Evolutionary conservation across 1,140 invertebrate genomes (phyloP).

Genomic region (Maconellicoccus hirsutus): DNA sequence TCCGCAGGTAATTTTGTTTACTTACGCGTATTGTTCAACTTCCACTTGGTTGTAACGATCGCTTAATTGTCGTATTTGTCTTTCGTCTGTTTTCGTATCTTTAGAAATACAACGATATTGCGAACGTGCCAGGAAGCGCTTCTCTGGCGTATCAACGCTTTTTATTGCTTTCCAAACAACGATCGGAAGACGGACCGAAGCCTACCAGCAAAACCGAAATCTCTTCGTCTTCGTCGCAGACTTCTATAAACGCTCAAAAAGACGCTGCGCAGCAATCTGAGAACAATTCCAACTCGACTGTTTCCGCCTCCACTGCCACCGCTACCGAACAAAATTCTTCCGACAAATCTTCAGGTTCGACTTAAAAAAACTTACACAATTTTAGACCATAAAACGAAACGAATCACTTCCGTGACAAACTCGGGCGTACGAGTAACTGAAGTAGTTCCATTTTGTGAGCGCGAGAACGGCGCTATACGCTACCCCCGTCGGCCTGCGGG

Average conservation of each 20-base stretch:
- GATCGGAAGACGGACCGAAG: not conserved
- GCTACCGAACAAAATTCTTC: not conserved
- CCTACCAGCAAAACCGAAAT: not conserved
- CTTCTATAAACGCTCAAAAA: not conserved
- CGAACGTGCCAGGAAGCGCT: not conserved
- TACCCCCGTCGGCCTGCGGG: no score
- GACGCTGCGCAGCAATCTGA: not conserved
- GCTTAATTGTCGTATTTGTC: no score
- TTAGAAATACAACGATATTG: not conserved
- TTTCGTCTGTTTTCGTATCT: not conserved
- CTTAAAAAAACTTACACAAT: no score
- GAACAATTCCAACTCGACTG: not conserved
- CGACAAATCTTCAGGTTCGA: not conserved
- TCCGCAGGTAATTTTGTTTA: not conserved
- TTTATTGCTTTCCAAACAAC: not conserved
- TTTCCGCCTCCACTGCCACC: not conserved
- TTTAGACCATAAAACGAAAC: no score
- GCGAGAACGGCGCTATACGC: no score
- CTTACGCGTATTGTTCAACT: not conserved
- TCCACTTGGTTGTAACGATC: not conserved
- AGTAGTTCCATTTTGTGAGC: no score
- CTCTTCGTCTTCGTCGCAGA: not conserved
- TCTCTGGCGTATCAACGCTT: slow-evolving; percentile 9
- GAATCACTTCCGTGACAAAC: no score
- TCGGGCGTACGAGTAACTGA: no score